Conservation (phyloP, 2,888 invertebrate genomes). For the Plusia festucae region DNA sequence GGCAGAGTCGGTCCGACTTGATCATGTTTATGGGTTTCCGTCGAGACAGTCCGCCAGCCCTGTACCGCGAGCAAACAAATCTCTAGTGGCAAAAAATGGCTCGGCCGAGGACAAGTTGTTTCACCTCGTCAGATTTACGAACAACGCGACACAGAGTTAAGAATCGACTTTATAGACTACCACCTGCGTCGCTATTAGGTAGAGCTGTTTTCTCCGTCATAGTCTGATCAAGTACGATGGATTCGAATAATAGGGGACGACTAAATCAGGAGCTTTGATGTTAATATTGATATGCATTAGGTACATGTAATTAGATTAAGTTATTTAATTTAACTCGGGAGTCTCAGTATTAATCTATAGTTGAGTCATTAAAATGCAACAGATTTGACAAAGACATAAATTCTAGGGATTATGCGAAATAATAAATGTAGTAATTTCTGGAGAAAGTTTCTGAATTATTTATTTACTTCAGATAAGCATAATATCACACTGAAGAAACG, state of each 20-base stretch:
- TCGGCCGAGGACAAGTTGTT: constrained; percentile 86
- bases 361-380: no score
- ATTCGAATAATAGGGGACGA: constrained; percentile 28
- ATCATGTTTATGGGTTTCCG: constrained; percentile 89
- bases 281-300: constrained; percentile 18
- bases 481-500: no score
- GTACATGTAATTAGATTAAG: not conserved
- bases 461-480: no score
- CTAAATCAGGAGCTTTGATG: constrained; percentile 23
- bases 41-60: constrained; percentile 85
- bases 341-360: not conserved
- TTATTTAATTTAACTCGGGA: not conserved
- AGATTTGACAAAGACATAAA: no score
- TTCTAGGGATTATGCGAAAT: no score
- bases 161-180: constrained; percentile 68
- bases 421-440: no score
- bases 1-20: constrained; percentile 83
- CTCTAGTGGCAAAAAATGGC: constrained; percentile 88
- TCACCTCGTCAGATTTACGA: constrained; percentile 87
- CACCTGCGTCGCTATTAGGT: constrained; percentile 57
- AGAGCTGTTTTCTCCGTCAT: constrained; percentile 39
- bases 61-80: constrained; percentile 86
- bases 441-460: no score
- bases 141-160: constrained; percentile 72
- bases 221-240: constrained; percentile 21